Evolutionary conservation across 2,113 vertebrate genomes (phyloP).

Genomic region (Petaurus breviceps): DNA sequence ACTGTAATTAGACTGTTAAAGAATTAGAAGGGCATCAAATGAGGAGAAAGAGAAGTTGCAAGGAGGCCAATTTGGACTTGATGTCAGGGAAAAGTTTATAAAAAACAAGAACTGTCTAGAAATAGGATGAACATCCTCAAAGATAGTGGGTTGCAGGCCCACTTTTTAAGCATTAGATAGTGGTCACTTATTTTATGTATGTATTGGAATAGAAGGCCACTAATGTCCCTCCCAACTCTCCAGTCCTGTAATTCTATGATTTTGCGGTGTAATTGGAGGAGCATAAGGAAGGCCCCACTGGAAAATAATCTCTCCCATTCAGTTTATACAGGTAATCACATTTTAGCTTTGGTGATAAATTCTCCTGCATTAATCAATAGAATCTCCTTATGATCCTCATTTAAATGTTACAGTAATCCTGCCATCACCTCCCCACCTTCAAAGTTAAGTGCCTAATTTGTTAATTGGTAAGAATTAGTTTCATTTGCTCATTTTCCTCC

Average conservation of each 20-base stretch:
- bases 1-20: background rate
- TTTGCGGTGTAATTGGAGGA: background rate
- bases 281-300: background rate
- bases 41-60: background rate
- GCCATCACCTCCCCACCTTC: rapidly evolving
- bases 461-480: background rate
- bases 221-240: background rate
- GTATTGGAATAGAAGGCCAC: background rate
- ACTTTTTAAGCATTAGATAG: background rate
- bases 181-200: background rate
- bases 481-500: background rate
- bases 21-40: background rate
- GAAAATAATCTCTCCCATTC: background rate
- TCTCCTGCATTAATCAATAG: background rate
- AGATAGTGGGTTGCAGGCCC: background rate
- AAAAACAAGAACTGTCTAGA: background rate
- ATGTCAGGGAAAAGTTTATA: background rate
- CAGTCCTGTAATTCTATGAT: background rate
- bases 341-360: background rate
- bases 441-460: background rate
- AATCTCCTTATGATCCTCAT: background rate
- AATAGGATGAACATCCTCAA: background rate
- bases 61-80: background rate
- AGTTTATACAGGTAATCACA: background rate
- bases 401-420: background rate